phyloP scores from a whole-genome alignment of 2,888 invertebrate genomes.

The Scaptomyza flava region DNA sequence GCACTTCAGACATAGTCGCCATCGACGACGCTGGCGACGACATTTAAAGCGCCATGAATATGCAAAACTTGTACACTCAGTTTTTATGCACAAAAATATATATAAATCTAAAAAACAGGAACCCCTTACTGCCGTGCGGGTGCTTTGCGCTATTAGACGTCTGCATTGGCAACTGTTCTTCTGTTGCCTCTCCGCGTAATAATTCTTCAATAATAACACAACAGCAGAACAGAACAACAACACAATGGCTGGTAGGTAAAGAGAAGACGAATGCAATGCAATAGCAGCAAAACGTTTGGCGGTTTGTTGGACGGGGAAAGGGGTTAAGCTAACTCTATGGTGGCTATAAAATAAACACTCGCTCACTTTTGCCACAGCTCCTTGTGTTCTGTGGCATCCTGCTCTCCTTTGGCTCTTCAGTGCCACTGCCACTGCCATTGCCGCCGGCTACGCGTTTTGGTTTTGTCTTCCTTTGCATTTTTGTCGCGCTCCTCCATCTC shows the following conservation, averaged over 20 bases:
- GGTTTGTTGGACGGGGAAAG: slow-evolving; percentile 33
- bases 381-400: slow-evolving; percentile 53
- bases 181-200: slow-evolving; percentile 64
- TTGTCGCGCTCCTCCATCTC: slow-evolving; percentile 40
- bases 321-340: slow-evolving; percentile 59
- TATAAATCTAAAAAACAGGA: slow-evolving; percentile 54
- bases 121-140: slow-evolving; percentile 25
- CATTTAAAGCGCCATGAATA: slow-evolving; percentile 79
- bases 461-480: slow-evolving; percentile 52
- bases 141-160: slow-evolving; percentile 64
- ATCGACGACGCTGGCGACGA: slow-evolving; percentile 62
- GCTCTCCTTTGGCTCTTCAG: slow-evolving; percentile 8
- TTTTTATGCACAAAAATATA: slow-evolving; percentile 69
- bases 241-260: slow-evolving; percentile 2
- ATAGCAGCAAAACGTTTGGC: slow-evolving; percentile 51
- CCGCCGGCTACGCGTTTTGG: slow-evolving; percentile 46
- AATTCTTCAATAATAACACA: slow-evolving; percentile 76
- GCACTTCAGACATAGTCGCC: slow-evolving; percentile 65
- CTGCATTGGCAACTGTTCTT: slow-evolving; percentile 62
- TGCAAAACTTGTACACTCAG: slow-evolving; percentile 76
- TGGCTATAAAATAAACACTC: slow-evolving; percentile 76
- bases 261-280: background rate
- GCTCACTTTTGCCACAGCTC: slow-evolving; percentile 63
- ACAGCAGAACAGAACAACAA: slow-evolving; percentile 1
- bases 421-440: background rate